A percentile compares a stretch with the other conserved stretches of the same genome.
Conservation (phyloP, 2,113 vertebrate species). For the Syrmaticus mikado region DNA sequence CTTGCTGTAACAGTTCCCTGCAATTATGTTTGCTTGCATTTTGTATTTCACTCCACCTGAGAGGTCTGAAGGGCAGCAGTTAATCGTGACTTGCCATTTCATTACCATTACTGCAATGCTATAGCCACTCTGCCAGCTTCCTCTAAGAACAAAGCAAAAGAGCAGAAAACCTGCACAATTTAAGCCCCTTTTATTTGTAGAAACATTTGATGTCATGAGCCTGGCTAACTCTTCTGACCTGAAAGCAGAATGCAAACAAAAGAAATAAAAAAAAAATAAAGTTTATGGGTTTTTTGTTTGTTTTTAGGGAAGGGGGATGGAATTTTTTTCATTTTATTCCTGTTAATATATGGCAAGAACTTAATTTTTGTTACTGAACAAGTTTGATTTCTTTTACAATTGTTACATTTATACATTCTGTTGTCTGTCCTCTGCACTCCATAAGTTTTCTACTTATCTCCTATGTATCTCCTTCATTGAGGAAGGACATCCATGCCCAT, state of each 20-base stretch:
- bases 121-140: neutral
- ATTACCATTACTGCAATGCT: neutral
- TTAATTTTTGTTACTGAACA: neutral
- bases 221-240: neutral
- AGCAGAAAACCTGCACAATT: neutral
- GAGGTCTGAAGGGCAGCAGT: neutral
- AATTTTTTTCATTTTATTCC: neutral
- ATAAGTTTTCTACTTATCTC: neutral
- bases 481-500: neutral
- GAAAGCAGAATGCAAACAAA: neutral
- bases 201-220: neutral
- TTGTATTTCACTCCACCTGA: neutral
- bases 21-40: slow-evolving; percentile 32
- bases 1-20: slow-evolving; percentile 10
- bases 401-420: neutral
- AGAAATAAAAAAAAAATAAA: too few relatives aligned
- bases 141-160: neutral
- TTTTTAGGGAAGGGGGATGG: neutral
- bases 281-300: too few relatives aligned
- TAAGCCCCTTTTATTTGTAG: neutral
- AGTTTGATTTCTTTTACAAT: neutral
- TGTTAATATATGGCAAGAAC: neutral
- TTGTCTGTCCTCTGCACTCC: neutral
- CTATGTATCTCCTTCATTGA: neutral
- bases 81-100: slow-evolving; percentile 20